phyloP scores from a whole-genome alignment of 2,888 invertebrate species.

The Cosmia trapezina region DNA sequence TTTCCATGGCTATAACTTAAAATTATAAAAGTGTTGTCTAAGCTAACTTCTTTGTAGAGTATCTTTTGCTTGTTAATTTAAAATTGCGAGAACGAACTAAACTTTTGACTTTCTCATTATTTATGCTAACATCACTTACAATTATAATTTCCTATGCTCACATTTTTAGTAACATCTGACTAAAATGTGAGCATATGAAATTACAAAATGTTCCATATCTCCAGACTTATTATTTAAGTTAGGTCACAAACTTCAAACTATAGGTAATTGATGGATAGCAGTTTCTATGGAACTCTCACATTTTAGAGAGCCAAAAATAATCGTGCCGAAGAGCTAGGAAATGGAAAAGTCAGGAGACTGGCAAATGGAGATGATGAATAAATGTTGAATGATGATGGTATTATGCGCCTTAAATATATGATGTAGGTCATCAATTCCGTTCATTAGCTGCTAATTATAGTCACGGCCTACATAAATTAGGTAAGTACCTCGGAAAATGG shows the following conservation, averaged over 20 bases:
- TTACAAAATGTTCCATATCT: too few species aligned
- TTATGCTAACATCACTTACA: not conserved
- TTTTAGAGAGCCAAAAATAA: constrained; percentile 21
- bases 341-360: not conserved
- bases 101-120: not conserved
- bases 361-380: not conserved
- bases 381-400: constrained; percentile 1
- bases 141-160: not conserved
- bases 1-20: constrained; percentile 5
- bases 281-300: constrained; percentile 6
- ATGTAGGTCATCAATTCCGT: constrained; percentile 12
- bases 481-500: not conserved
- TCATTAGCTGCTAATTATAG: constrained; percentile 9
- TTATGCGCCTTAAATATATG: not conserved
- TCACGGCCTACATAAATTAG: not conserved
- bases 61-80: constrained; percentile 27
- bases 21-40: constrained; percentile 3
- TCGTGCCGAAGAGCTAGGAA: not conserved
- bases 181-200: too few species aligned
- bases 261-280: constrained; percentile 12
- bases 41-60: constrained; percentile 2
- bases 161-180: too few species aligned
- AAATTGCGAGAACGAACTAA: not conserved
- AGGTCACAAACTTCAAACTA: not conserved
- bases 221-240: not conserved